phyloP scores from a whole-genome alignment of 2,888 invertebrate species.

The Theodoxus fluviatilis region DNA sequence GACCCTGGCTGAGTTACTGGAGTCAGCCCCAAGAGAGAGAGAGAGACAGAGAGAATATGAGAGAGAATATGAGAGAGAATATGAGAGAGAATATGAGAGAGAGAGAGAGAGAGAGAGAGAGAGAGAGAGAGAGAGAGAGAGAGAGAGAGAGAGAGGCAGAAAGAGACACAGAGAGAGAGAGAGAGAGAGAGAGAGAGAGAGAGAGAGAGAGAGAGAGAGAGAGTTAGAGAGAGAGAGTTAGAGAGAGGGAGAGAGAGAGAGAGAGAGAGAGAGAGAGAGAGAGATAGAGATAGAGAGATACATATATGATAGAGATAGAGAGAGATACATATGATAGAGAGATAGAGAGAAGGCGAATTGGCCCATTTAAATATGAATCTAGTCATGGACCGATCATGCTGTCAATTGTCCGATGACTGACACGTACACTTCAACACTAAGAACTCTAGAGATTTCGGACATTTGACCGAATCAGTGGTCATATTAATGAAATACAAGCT shows the following conservation, averaged over 20 bases:
- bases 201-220: not conserved
- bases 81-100: not conserved
- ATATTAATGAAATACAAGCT: too few species aligned
- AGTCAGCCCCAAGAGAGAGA: not conserved
- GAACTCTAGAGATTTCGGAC: too few species aligned
- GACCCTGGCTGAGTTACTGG: too few species aligned
- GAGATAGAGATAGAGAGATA: not conserved
- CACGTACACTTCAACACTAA: too few species aligned
- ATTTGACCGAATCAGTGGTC: too few species aligned
- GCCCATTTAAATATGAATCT: too few species aligned
- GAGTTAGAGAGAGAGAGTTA: not conserved
- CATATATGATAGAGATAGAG: not conserved
- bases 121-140: not conserved
- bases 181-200: not conserved
- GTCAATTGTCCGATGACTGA: too few species aligned
- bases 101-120: not conserved
- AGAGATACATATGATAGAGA: not conserved
- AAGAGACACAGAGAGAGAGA: not conserved
- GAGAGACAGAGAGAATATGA: not conserved
- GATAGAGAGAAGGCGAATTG: not conserved
- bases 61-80: not conserved
- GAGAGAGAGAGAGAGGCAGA: not conserved
- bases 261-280: not conserved
- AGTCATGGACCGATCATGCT: too few species aligned
- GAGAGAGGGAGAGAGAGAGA: not conserved